Base-by-base conservation (phyloP, 2,888 invertebrate species). In the Cyaniris semiargus region DNA sequence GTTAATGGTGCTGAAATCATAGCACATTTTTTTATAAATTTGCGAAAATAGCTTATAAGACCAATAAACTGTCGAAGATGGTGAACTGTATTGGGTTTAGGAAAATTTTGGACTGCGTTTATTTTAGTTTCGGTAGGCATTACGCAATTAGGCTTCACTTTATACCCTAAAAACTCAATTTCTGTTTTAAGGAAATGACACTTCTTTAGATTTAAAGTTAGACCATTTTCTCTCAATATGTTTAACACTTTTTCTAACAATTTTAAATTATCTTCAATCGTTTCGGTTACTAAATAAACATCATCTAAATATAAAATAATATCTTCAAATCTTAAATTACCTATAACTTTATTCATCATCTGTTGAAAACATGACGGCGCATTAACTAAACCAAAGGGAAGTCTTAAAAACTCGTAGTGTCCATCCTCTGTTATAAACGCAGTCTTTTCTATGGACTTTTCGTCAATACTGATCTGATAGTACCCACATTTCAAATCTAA, bases 361-460 rank as follows among this genome's bases (percentile, higher is more conserved):
- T 77, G 66, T 78, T 79, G 78, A 75, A 80, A 80, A 66, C 76
- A 77, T 0, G 48, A 53, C 13, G 18, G 48, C 48, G 48, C 48
- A 53, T 18, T 53, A 53, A 53, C 48, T 21, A 82, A 78, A 18
- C 82, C 81, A 72, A 82, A 81, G 0, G 81, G 81, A 0, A 82
- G 71, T n/a, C 80, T 76, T 23, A 85, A 79, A 78, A 85, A 88
- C 78, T 90, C 86, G 66, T 81, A 89, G n/a, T 87, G 84, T 0
- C 87, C 88, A 70, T 86, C 85, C 0, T 85, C 85, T 0, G 87
- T 90, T 0, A 86, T 83, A 84, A 21, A 87, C 83, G 87, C 87
- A 0, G 88, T 89, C 70, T 86, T 86, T 1, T 82, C 80, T n/a
- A 86, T 82, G 0, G 86, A 84, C 0, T 85, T 80, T 1, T 81